Percentiles rank a stretch among this genome's conserved stretches.
phyloP scores from a whole-genome alignment of 1,140 invertebrate species.

The Steinernema khuongi region DNA sequence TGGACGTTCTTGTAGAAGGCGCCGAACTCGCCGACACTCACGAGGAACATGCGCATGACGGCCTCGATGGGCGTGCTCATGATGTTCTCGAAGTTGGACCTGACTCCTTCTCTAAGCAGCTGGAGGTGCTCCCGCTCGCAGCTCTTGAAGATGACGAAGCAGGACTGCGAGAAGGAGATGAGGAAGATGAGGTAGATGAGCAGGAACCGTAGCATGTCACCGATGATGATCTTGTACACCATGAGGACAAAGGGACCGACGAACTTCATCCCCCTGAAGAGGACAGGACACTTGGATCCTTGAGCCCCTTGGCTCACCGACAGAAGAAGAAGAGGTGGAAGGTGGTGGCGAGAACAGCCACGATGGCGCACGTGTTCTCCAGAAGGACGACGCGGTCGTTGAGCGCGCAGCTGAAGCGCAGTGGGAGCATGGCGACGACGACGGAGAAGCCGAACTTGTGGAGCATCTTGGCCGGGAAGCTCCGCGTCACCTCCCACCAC shows the following conservation, averaged over 20 bases:
- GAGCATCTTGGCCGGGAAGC: slow-evolving; percentile 78
- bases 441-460: slow-evolving; percentile 84
- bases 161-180: slow-evolving; percentile 90
- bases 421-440: slow-evolving; percentile 73
- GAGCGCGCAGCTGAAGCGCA: slow-evolving; percentile 74
- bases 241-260: slow-evolving; percentile 96
- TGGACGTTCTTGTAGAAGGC: slow-evolving; percentile 83
- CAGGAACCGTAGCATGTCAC: slow-evolving; percentile 86
- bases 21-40: slow-evolving; percentile 90
- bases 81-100: slow-evolving; percentile 50
- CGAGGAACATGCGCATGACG: slow-evolving; percentile 91
- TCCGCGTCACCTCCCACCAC: slow-evolving; percentile 65
- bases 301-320: slow-evolving; percentile 64
- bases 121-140: slow-evolving; percentile 65
- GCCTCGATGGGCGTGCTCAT: slow-evolving; percentile 72
- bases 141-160: slow-evolving; percentile 81
- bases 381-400: slow-evolving; percentile 61
- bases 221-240: slow-evolving; percentile 96
- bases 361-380: slow-evolving; percentile 80
- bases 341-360: slow-evolving; percentile 86
- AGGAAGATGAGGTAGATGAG: slow-evolving; percentile 92
- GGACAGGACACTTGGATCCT: slow-evolving; percentile 17
- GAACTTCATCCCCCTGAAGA: slow-evolving; percentile 82
- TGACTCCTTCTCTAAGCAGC: background rate
- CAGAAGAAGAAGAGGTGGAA: slow-evolving; percentile 97